Evolutionary conservation across 2,888 invertebrate species (phyloP), one percentile per base, ranked within the genome.

Genomic region (Leptinotarsa rubiginosa): DNA sequence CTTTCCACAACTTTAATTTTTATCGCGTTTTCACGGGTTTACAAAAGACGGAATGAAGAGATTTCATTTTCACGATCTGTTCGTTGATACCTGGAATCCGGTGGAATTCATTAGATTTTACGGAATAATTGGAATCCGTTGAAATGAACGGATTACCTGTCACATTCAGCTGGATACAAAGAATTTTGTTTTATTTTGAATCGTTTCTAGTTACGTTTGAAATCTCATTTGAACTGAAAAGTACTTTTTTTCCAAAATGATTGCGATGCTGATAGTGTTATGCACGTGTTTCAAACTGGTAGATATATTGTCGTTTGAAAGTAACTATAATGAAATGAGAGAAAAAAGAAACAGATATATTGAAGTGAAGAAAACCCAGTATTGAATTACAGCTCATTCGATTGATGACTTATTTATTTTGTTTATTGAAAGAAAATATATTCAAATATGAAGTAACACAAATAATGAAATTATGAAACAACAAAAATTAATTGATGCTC

Each of bases 61-160:
- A 31, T 62, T n/a, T 31, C 18, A n/a, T 31, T 31, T 62, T n/a
- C 13, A n/a, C n/a, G 62, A 16, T 62, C n/a, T n/a, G 62, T 62
- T 62, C 62, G 31, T 31, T 62, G 13, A 62, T 41, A 62, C 41
- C 54, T 41, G 54, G 67, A 52, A 41, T 49, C 15, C 31, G 54
- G 41, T 20, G n/a, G 50, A 41, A 54, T 68, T 54, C 54, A 54
- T 68, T 68, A 68, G 68, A 25, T 68, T 50, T 68, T 41, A 50
- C 31, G 68, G 15, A 54, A 47, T 77, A 78, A 79, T 78, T 79
- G 74, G 77, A 76, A 78, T 74, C 70, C 72, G 62, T 74, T 78
- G 73, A 73, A 74, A 78, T 72, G 74, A 78, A 78, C 76, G 78
- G 78, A 81, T 79, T 79, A 77, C 78, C 78, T 81, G 80, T 78